Conservation (phyloP, 2,113 vertebrate genomes). For the Rhinolophus sinicus region DNA sequence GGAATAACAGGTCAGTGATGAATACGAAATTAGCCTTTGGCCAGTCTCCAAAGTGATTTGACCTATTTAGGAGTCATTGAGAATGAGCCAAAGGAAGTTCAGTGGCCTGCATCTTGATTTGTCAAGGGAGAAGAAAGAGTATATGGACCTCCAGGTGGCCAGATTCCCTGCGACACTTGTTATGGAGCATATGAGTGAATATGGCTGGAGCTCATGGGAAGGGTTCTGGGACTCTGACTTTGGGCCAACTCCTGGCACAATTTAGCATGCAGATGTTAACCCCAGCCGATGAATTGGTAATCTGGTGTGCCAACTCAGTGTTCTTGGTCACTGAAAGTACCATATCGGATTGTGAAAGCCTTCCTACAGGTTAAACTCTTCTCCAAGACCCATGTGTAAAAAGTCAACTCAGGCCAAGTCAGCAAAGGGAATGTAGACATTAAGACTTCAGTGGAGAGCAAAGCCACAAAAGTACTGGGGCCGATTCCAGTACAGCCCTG, state of each 20-base stretch:
- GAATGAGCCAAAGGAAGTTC: slow-evolving; percentile 82
- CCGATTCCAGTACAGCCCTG: neutral
- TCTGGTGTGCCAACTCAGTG: neutral
- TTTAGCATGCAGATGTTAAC: neutral
- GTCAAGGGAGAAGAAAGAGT: slow-evolving; percentile 76
- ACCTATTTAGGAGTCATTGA: slow-evolving; percentile 86
- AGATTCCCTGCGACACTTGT: slow-evolving; percentile 76
- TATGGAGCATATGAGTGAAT: slow-evolving; percentile 31
- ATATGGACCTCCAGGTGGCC: slow-evolving; percentile 66
- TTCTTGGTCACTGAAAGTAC: slow-evolving; percentile 6
- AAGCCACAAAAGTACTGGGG: neutral
- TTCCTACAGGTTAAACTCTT: neutral
- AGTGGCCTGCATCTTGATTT: slow-evolving; percentile 83
- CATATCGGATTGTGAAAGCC: neutral
- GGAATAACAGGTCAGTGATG: slow-evolving; percentile 86
- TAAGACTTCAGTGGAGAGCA: neutral
- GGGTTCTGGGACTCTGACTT: neutral
- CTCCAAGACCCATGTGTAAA: neutral
- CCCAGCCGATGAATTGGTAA: neutral
- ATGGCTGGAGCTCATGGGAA: neutral
- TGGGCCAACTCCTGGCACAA: neutral
- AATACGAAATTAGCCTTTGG: slow-evolving; percentile 87
- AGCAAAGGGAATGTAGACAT: neutral
- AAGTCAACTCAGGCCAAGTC: neutral
- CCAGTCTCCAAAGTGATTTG: slow-evolving; percentile 85